Conservation (phyloP, 1,140 invertebrate genomes). For the Popillia japonica region DNA sequence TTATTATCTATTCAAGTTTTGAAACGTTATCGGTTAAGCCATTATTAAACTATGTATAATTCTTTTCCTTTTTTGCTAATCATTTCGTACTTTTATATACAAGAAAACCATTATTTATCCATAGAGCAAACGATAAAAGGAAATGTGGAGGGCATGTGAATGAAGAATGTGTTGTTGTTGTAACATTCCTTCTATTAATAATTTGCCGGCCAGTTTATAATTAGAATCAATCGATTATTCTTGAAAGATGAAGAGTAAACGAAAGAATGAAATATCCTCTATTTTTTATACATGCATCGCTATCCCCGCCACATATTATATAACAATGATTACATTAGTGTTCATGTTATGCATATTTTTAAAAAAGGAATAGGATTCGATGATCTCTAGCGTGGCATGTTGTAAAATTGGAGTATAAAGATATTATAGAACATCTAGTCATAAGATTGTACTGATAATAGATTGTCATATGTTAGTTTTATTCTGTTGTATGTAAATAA, state of each 20-base stretch:
- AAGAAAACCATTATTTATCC: neutral
- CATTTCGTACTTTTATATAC: conserved; percentile 12
- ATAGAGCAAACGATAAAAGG: neutral
- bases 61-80: neutral
- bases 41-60: neutral
- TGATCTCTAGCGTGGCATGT: conserved; percentile 34
- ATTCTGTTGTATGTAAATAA: conserved; percentile 50
- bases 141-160: neutral
- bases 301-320: neutral
- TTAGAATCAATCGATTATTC: conserved; percentile 43
- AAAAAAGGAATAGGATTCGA: neutral
- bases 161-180: conserved; percentile 24
- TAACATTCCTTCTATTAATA: conserved; percentile 40
- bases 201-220: conserved; percentile 48
- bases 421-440: conserved; percentile 54
- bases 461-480: conserved; percentile 51
- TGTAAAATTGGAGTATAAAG: conserved; percentile 28
- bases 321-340: neutral
- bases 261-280: conserved; percentile 6
- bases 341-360: conserved; percentile 2
- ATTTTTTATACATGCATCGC: conserved; percentile 33
- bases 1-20: conserved; percentile 15
- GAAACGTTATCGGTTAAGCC: neutral
- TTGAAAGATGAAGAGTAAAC: conserved; percentile 7
- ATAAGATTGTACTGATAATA: conserved; percentile 55